These are phyloP conservation scores for Otolemur garnettii DNA, from an alignment of 2,113 vertebrate genomes.

Conservation along the genomic window DNA sequence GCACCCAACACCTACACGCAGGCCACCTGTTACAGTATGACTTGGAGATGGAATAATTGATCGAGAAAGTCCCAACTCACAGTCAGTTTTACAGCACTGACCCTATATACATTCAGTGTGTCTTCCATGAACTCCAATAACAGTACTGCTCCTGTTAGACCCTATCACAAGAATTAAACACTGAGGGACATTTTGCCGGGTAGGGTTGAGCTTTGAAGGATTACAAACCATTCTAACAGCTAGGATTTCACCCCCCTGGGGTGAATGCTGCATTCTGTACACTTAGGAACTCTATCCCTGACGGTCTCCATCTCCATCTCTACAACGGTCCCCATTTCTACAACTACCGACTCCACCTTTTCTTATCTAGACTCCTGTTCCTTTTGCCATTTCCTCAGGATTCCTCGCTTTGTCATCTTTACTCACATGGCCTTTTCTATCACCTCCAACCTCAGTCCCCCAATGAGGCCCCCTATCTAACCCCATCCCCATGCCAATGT, in stretches of 20 bases:
- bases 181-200: not conserved
- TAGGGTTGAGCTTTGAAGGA: not conserved
- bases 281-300: accelerated
- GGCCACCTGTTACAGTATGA: not conserved
- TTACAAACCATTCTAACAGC: not conserved
- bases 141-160: not conserved
- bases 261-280: not conserved
- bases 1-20: not conserved
- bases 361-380: not conserved
- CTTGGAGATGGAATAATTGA: not conserved
- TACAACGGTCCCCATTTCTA: no score
- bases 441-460: not conserved
- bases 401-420: not conserved
- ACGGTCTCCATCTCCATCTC: no score
- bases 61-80: not conserved
- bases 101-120: not conserved
- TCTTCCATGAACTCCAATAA: not conserved
- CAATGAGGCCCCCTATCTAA: not conserved
- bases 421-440: not conserved
- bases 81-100: not conserved
- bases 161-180: not conserved
- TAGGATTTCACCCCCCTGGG: not conserved
- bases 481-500: not conserved
- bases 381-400: not conserved
- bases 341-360: not conserved